phyloP scores from a whole-genome alignment of 2,888 invertebrate genomes.

The Acanthosepion esculentum region DNA sequence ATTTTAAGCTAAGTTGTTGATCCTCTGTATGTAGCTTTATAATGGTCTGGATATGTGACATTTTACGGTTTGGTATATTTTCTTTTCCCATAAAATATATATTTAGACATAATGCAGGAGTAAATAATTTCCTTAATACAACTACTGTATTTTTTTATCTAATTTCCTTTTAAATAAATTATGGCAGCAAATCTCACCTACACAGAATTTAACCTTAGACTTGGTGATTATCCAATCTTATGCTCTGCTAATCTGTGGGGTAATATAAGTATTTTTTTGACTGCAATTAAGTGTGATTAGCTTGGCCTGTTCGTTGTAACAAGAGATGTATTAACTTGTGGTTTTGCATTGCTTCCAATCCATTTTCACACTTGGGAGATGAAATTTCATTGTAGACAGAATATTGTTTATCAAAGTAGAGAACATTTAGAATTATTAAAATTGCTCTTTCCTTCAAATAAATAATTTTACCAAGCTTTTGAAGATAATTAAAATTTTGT shows the following conservation, averaged over 20 bases:
- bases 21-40: no score
- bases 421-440: not conserved
- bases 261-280: not conserved
- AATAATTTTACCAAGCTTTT: no score
- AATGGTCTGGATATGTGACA: no score
- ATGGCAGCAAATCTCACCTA: not conserved
- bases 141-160: no score
- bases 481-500: no score
- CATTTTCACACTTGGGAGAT: not conserved
- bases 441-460: not conserved
- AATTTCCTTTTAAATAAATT: not conserved
- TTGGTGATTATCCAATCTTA: not conserved
- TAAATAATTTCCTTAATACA: no score
- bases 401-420: not conserved
- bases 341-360: not conserved
- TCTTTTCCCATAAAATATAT: no score
- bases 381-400: not conserved
- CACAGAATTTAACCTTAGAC: not conserved
- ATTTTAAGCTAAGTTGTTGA: no score
- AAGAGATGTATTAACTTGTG: not conserved
- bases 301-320: not conserved
- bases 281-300: not conserved
- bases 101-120: no score
- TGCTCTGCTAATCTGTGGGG: no score
- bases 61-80: no score